phyloP scores from a whole-genome alignment of 2,797 vertebrate species.

The Gymnopithys bicolor region DNA sequence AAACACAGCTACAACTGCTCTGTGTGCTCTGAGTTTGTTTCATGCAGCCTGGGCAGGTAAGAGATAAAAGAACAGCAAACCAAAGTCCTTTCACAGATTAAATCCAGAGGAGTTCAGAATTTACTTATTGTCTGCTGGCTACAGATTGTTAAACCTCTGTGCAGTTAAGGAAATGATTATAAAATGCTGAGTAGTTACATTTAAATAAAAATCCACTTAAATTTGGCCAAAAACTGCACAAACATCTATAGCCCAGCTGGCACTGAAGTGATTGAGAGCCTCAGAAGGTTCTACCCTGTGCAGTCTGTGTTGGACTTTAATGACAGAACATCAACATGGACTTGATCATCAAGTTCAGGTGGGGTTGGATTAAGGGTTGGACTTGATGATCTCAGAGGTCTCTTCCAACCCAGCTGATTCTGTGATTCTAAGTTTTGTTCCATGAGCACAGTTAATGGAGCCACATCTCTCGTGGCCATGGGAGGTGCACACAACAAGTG shows the following conservation, averaged over 20 bases:
- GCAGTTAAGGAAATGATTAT: constrained; percentile 37
- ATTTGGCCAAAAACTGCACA: neutral
- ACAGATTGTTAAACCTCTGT: neutral
- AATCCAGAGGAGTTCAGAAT: constrained; percentile 48
- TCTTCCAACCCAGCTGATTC: no score
- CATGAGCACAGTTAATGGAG: neutral
- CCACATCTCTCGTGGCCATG: neutral
- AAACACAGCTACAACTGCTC: constrained; percentile 68
- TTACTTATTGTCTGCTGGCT: constrained; percentile 36
- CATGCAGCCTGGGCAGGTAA: neutral
- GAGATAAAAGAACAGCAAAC: constrained; percentile 33
- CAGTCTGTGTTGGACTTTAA: neutral
- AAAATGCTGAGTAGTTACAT: constrained; percentile 61
- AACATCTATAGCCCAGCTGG: neutral
- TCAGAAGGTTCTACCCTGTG: neutral
- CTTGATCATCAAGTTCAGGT: neutral
- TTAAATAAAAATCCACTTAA: constrained; percentile 5
- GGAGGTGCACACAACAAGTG: neutral
- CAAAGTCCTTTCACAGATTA: constrained; percentile 43
- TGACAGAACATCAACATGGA: neutral
- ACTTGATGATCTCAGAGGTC: no score
- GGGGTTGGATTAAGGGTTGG: no score
- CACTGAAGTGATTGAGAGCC: neutral
- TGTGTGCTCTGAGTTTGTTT: constrained; percentile 19
- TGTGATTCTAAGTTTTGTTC: neutral